Evolutionary conservation across 2,888 invertebrate genomes (phyloP), one percentile per base, ranked within the genome.

Genomic region (Sericinus montela): DNA sequence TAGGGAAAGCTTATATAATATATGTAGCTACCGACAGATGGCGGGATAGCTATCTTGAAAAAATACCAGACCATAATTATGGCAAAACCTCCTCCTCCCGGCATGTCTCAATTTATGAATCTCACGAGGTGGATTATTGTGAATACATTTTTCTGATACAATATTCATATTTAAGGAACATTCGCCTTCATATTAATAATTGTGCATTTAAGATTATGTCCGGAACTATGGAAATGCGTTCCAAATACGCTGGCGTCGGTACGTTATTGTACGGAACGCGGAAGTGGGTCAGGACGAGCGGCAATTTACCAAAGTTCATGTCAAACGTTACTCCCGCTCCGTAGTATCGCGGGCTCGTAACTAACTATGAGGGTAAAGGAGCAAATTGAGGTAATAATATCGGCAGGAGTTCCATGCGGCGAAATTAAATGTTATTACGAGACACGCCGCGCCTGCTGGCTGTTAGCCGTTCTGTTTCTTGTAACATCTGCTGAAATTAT

Each of bases 321-420:
- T 23, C n/a, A 16, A 14, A 42, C 9, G 23, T 14, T 35, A 41
- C 10, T 45, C 35, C 28, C 11, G 47, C 11, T n/a, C 25, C 25
- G 35, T 8, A 8, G 41, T 10, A 8, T 30, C 14, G 28, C 42
- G 23, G 16, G 30, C 10, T 23, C 28, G 32, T 14, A 5, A 9
- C 11, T 15, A 1, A 11, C 39, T 11, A 23, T 28, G 42, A 28
- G 37, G 43, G 28, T 3, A 32, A 13, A 13, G 6, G 38, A 38
- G 43, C 48, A 39, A 48, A 43, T 43, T 48, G 48, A 38, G 43
- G 48, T 32, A 34, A 39, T 39, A 34, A 38, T 39, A 34, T 15
- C 43, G 43, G 39, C 48, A 37, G 43, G 48, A 37, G 48, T n/a
- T 42, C 19, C 42, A 9, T 15, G 47, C 36, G 46, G 34, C 19